Conservation (phyloP, 2,113 vertebrate genomes). For the Aepyceros melampus region DNA sequence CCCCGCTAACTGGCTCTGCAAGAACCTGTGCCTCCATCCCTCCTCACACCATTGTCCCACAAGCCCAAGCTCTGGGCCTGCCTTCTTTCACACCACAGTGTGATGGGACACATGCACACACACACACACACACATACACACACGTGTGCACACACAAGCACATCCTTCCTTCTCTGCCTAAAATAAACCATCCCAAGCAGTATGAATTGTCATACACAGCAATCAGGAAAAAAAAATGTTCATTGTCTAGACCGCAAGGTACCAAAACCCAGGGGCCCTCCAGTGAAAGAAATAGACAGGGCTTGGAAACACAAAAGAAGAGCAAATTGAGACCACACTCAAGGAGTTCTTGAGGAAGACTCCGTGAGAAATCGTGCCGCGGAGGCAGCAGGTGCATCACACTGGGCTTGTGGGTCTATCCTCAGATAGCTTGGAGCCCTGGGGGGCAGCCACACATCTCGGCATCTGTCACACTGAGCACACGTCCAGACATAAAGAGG, state of each 20-base stretch:
- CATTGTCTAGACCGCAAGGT: background rate
- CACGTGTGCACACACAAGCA: background rate
- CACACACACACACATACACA: fast-evolving
- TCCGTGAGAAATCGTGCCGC: background rate
- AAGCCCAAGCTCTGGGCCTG: background rate
- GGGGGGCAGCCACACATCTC: background rate
- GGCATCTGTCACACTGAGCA: background rate
- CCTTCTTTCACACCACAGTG: background rate
- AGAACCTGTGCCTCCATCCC: fast-evolving
- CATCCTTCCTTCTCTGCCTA: background rate
- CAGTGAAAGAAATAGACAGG: background rate
- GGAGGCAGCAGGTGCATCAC: fast-evolving
- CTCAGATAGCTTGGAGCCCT: background rate
- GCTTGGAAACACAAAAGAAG: background rate
- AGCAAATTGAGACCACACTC: background rate
- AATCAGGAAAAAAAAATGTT: background rate
- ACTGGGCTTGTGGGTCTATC: background rate
- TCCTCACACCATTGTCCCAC: background rate
- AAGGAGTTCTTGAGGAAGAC: background rate
- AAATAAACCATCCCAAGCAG: background rate
- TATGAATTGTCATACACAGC: background rate
- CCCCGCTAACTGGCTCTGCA: background rate
- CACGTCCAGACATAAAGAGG: background rate
- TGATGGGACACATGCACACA: background rate
- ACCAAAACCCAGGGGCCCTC: background rate